phyloP scores from a whole-genome alignment of 2,797 vertebrate genomes.

The Zenarchopterus dispar region DNA sequence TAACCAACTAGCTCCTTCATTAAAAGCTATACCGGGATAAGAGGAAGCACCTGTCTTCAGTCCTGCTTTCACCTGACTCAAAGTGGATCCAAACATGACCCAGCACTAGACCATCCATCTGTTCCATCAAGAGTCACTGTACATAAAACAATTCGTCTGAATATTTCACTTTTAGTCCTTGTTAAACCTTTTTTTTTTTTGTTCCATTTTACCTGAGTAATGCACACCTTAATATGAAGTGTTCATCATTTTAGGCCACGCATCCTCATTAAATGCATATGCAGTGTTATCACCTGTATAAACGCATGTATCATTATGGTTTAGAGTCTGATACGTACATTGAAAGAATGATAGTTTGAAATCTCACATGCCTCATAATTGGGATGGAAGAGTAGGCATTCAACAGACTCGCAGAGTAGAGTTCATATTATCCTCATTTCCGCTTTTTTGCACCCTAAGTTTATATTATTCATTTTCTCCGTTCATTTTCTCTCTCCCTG shows the following conservation, averaged over 20 bases:
- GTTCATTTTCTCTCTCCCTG: slow-evolving; percentile 36
- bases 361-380: no score
- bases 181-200: not conserved
- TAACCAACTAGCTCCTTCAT: no score
- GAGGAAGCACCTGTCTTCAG: no score
- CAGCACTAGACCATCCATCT: no score
- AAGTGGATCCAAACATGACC: not conserved
- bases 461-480: slow-evolving; percentile 8
- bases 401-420: no score
- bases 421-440: slow-evolving; percentile 20
- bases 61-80: not conserved
- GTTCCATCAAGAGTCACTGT: no score
- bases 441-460: slow-evolving; percentile 12
- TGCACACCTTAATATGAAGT: not conserved
- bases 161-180: not conserved
- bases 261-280: no score
- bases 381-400: no score
- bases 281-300: no score
- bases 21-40: no score
- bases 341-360: not conserved
- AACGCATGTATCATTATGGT: not conserved
- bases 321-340: not conserved
- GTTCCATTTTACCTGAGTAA: not conserved
- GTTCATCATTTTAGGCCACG: not conserved
- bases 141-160: not conserved